Evolutionary conservation across 2,888 invertebrate genomes (phyloP).

Genomic region (Philopedon plagiatum): DNA sequence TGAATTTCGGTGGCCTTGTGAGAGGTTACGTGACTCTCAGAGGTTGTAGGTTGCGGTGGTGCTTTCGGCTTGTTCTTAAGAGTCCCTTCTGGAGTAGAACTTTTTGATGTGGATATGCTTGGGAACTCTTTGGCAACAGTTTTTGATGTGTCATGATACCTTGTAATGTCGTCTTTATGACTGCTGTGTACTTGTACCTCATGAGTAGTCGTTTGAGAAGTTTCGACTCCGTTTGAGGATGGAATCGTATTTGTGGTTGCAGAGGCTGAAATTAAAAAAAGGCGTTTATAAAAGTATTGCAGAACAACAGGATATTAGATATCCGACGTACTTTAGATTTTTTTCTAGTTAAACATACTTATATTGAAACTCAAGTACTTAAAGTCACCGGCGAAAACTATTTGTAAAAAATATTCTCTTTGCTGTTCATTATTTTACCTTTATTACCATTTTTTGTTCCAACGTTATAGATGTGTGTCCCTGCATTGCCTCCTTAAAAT

Average conservation of each 20-base stretch:
- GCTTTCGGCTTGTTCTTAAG: neutral
- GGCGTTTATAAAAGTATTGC: too few species aligned
- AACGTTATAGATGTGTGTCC: too few species aligned
- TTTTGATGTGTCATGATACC: constrained; percentile 3
- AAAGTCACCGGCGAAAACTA: too few species aligned
- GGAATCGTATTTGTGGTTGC: neutral
- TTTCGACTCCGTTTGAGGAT: neutral
- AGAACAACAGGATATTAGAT: too few species aligned
- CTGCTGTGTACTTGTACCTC: neutral
- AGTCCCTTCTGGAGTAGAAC: constrained; percentile 3
- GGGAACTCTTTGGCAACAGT: neutral
- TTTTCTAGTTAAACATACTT: too few species aligned
- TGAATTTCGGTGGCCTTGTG: neutral
- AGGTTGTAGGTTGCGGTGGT: constrained; percentile 2
- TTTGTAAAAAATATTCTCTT: too few species aligned
- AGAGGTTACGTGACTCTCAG: neutral
- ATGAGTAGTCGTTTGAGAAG: neutral
- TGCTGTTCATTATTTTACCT: too few species aligned
- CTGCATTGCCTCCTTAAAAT: too few species aligned
- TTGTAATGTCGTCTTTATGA: neutral
- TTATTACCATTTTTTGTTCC: too few species aligned
- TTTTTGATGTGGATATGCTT: neutral
- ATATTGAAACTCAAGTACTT: too few species aligned
- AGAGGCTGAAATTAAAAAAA: neutral
- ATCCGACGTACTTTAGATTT: too few species aligned